A percentile compares a stretch with the other conserved stretches of the same genome.
Evolutionary conservation across 2,113 vertebrate genomes (phyloP).

Genomic region (Eptesicus fuscus): DNA sequence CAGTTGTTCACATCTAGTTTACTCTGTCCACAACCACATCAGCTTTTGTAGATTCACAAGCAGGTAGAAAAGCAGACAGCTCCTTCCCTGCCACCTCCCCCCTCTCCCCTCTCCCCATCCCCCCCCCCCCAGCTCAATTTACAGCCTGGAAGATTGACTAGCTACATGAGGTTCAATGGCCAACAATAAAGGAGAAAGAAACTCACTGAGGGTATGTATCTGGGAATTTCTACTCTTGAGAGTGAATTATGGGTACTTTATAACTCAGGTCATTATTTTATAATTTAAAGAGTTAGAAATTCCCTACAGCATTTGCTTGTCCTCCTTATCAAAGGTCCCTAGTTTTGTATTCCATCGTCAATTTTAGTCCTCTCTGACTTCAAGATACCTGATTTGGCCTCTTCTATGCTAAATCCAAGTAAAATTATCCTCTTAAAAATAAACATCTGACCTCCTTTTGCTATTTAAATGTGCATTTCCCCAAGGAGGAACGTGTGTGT

Average conservation of each 20-base stretch:
- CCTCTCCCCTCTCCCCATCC: no score
- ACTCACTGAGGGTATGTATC: background rate
- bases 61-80: conserved; percentile 84
- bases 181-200: conserved; percentile 13
- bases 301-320: background rate
- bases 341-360: background rate
- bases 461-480: background rate
- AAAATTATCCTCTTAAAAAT: background rate
- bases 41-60: conserved; percentile 86
- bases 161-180: conserved; percentile 74
- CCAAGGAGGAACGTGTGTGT: background rate
- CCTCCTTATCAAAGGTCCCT: background rate
- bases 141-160: conserved; percentile 65
- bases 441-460: background rate
- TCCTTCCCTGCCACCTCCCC: no score
- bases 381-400: background rate
- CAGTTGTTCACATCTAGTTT: conserved; percentile 81
- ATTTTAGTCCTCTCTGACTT: background rate
- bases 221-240: background rate
- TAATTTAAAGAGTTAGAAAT: conserved; percentile 3
- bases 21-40: conserved; percentile 82
- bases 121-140: conserved; percentile 72
- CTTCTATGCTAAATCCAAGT: background rate
- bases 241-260: background rate
- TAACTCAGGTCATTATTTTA: background rate